These are phyloP conservation scores for Melierax canorus DNA, from an alignment of 2,113 vertebrate genomes.

Conservation along the genomic window DNA sequence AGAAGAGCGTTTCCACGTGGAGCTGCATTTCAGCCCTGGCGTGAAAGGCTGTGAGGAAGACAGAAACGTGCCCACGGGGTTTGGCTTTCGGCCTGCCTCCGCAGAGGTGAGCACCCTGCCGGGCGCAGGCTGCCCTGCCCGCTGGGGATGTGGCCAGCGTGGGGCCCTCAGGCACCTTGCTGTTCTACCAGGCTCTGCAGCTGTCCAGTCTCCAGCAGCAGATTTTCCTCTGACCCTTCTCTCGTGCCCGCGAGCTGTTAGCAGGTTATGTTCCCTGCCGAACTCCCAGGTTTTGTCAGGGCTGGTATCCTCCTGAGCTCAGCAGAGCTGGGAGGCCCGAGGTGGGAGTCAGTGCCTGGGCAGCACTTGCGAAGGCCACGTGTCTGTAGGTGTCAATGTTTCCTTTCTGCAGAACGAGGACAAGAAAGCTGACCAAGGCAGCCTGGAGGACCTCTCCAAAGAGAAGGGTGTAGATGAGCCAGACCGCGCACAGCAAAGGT, in stretches of 20 bases:
- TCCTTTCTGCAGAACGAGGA: conserved; percentile 81
- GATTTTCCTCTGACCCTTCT: neutral
- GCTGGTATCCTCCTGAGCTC: neutral
- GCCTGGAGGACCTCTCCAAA: conserved; percentile 83
- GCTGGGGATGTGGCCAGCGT: neutral
- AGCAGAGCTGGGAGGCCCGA: neutral
- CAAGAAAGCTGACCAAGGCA: conserved; percentile 86
- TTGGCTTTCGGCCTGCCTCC: conserved; percentile 93
- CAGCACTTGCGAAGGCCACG: accelerated
- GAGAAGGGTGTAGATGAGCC: conserved; percentile 74
- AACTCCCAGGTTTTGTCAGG: accelerated
- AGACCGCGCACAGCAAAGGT: conserved; percentile 76
- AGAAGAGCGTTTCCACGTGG: conserved; percentile 96
- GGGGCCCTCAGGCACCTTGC: accelerated
- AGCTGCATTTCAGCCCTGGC: conserved; percentile 96
- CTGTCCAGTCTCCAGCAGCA: neutral
- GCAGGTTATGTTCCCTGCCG: neutral
- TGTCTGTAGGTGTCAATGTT: neutral
- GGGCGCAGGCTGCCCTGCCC: neutral
- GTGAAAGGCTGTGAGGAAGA: conserved; percentile 94
- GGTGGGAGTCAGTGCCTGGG: neutral
- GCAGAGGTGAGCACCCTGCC: conserved; percentile 77
- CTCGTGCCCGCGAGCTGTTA: accelerated
- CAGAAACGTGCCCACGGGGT: conserved; percentile 88
- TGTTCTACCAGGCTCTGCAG: neutral